Percentiles rank a stretch among this genome's conserved stretches.
These are phyloP conservation scores for Harpagoxenus sublaevis DNA, from an alignment of 2,888 invertebrate genomes.

Conservation along the genomic window DNA sequence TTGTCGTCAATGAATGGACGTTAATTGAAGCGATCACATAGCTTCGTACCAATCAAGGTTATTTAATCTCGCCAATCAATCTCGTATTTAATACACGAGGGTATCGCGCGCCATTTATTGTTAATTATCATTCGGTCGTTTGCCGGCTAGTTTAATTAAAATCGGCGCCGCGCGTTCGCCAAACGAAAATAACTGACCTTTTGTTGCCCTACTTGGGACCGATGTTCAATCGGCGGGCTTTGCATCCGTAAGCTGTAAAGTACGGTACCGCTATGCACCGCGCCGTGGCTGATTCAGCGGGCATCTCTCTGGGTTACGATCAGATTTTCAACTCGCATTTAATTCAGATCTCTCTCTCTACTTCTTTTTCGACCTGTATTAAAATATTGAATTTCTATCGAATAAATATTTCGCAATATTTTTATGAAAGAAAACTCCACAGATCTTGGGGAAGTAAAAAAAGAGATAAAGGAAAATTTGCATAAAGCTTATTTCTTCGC, in stretches of 20 bases:
- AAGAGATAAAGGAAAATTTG: neutral
- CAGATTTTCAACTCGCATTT: neutral
- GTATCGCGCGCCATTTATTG: constrained; percentile 54
- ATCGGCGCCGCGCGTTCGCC: neutral
- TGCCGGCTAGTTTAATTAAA: constrained; percentile 59
- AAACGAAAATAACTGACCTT: constrained; percentile 64
- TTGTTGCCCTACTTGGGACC: constrained; percentile 42
- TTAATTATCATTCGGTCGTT: constrained; percentile 50
- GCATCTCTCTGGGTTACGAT: constrained; percentile 15
- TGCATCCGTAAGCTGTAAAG: constrained; percentile 43
- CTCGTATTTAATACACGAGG: neutral
- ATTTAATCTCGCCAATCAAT: neutral
- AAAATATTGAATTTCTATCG: neutral
- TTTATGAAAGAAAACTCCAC: neutral
- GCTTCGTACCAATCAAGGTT: neutral
- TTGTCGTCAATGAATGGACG: constrained; percentile 29
- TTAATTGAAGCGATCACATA: constrained; percentile 57
- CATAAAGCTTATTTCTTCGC: neutral
- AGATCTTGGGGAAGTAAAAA: neutral
- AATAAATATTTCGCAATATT: neutral
- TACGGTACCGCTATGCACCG: constrained; percentile 24
- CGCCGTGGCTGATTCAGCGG: constrained; percentile 11
- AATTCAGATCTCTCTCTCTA: neutral
- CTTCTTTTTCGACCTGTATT: neutral
- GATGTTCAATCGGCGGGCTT: constrained; percentile 25